Percentiles rank a stretch among this genome's conserved stretches.
Evolutionary conservation across 2,888 invertebrate genomes (phyloP).

Genomic region (Linyphia triangularis): DNA sequence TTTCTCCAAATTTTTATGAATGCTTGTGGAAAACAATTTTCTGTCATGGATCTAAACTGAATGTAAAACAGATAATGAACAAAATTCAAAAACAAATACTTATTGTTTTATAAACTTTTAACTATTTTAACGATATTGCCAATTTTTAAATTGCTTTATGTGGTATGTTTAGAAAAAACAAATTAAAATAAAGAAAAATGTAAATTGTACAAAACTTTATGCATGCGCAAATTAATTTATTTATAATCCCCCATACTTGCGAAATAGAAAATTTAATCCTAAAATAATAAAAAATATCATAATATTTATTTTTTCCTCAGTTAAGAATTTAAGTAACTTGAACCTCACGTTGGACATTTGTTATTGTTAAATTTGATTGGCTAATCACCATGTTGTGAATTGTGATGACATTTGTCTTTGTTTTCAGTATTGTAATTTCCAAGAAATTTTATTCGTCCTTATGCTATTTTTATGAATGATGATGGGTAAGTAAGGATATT

Average conservation of each 20-base stretch:
- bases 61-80: background rate
- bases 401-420: background rate
- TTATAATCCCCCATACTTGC: no score
- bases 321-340: no score
- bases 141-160: no score
- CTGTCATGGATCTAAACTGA: background rate
- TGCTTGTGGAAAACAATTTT: background rate
- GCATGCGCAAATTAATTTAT: no score
- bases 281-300: no score
- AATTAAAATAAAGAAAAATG: no score
- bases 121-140: background rate
- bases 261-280: no score
- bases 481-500: conserved; percentile 15
- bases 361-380: background rate
- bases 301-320: no score
- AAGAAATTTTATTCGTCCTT: background rate
- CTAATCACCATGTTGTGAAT: background rate
- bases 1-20: background rate
- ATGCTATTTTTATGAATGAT: conserved; percentile 27
- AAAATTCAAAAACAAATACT: conserved; percentile 30
- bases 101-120: conserved; percentile 10
- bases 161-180: no score
- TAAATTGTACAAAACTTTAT: no score
- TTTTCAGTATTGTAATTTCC: background rate
- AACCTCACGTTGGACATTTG: no score